Percentiles rank a stretch among this genome's conserved stretches.
These are phyloP conservation scores for Leptestheria dahalacensis DNA, from an alignment of 1,140 invertebrate species.

Conservation along the genomic window DNA sequence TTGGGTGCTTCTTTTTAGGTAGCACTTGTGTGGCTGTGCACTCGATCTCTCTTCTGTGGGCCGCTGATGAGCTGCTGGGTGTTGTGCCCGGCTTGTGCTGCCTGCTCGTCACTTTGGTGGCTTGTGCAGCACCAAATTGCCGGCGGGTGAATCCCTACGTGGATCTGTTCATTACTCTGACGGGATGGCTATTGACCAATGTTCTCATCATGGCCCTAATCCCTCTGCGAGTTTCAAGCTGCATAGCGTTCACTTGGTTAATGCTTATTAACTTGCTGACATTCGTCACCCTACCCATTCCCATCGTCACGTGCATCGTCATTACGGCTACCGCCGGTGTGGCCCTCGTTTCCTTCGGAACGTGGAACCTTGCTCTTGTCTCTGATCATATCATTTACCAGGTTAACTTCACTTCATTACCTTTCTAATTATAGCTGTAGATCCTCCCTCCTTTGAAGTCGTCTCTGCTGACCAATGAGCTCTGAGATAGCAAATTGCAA, in stretches of 20 bases:
- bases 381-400: not conserved
- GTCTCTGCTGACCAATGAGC: too few species aligned
- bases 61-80: not conserved
- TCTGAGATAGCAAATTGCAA: too few species aligned
- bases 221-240: constrained; percentile 27
- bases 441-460: not conserved
- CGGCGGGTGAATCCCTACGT: constrained; percentile 25
- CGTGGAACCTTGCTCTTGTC: not conserved
- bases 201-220: constrained; percentile 40
- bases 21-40: constrained; percentile 31
- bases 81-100: not conserved
- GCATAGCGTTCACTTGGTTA: constrained; percentile 54
- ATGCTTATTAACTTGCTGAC: constrained; percentile 67
- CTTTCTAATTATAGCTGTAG: not conserved
- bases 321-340: constrained; percentile 39
- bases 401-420: not conserved
- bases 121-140: not conserved
- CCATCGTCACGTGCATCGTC: constrained; percentile 43
- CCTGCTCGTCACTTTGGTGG: constrained; percentile 7
- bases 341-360: not conserved
- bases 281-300: constrained; percentile 63
- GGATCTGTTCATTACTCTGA: constrained; percentile 37
- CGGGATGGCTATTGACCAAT: constrained; percentile 43
- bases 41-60: constrained; percentile 8
- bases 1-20: constrained; percentile 54